Evolutionary conservation across 2,888 invertebrate species (phyloP).

Genomic region (Hirtodrosophila alboralis): DNA sequence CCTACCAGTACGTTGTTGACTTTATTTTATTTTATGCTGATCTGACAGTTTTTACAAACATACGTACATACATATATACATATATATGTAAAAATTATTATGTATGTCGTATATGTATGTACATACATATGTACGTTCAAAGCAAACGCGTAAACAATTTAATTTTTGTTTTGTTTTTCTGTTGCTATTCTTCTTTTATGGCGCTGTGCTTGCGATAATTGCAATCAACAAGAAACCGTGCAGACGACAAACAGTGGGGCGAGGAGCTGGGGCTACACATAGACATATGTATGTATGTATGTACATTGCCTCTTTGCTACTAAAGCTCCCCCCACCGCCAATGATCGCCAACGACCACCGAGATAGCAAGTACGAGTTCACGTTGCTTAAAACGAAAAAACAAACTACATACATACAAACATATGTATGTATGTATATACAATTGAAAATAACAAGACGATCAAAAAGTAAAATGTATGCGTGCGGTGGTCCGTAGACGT

Average conservation of each 20-base stretch:
- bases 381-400: constrained; percentile 36
- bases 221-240: constrained; percentile 51
- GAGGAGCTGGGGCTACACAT: not conserved
- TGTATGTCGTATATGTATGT: not conserved
- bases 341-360: constrained; percentile 14
- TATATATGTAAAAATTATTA: not conserved
- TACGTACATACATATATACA: not conserved
- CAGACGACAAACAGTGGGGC: constrained; percentile 11
- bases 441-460: constrained; percentile 39
- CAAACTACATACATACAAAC: constrained; percentile 15
- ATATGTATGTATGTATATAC: no score
- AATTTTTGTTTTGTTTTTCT: constrained; percentile 52
- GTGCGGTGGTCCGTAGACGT: constrained; percentile 30
- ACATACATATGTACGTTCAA: constrained; percentile 18
- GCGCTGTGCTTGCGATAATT: constrained; percentile 67
- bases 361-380: constrained; percentile 54
- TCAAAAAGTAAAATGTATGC: constrained; percentile 11
- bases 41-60: not conserved
- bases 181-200: constrained; percentile 56
- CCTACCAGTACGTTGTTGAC: no score
- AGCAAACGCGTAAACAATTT: constrained; percentile 65
- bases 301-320: constrained; percentile 25
- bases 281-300: not conserved
- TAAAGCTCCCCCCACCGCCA: constrained; percentile 5
- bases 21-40: no score